phyloP scores from a whole-genome alignment of 37 sponge, comb jelly and placozoan species.

The Bolinopsis microptera region DNA sequence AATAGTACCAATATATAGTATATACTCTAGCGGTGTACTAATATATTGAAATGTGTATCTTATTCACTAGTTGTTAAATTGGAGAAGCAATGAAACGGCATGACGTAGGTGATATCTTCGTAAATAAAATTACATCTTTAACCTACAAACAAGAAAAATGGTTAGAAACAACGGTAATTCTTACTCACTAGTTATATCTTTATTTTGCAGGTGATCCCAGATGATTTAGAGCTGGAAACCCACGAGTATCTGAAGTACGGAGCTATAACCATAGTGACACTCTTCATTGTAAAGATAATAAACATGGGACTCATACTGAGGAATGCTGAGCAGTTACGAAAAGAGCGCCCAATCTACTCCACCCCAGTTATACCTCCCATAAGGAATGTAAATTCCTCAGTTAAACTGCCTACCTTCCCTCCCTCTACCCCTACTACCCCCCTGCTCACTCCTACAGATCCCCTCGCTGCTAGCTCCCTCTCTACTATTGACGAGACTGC shows the following conservation, averaged over 20 bases:
- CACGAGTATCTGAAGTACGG: conserved; percentile 31
- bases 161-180: no score
- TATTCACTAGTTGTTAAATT: no score
- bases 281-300: conserved; percentile 35
- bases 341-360: neutral
- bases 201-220: conserved; percentile 50
- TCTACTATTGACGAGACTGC: neutral
- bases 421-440: neutral
- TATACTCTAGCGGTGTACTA: no score
- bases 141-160: no score
- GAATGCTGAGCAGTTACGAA: conserved; percentile 2
- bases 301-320: conserved; percentile 48
- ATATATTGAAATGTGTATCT: no score
- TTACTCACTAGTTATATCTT: no score
- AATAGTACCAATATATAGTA: no score
- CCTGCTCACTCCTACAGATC: neutral
- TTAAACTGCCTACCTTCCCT: neutral
- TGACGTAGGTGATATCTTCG: no score
- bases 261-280: neutral
- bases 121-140: no score
- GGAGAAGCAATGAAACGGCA: no score
- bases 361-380: conserved; percentile 43
- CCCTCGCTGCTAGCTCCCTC: neutral
- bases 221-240: neutral
- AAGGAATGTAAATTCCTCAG: neutral